These are phyloP conservation scores for Cherax destructor DNA, from an alignment of 1,140 invertebrate genomes.

Conservation along the genomic window DNA sequence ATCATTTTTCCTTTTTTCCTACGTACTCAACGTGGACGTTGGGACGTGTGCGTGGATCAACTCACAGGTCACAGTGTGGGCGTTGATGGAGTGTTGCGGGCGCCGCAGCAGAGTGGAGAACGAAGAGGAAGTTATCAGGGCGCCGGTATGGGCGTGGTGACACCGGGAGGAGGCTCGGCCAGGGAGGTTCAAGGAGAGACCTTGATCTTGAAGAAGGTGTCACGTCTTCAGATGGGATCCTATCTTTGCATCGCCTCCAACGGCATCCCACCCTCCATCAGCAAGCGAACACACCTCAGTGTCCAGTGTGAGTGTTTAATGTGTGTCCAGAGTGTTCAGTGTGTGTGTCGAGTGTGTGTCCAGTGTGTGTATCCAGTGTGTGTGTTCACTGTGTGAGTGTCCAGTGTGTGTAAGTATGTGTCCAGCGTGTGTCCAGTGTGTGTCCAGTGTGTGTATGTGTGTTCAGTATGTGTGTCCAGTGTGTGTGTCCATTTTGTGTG, in stretches of 20 bases:
- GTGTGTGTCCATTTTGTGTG: too few relatives aligned
- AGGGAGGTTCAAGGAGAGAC: slow-evolving; percentile 84
- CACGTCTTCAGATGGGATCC: slow-evolving; percentile 89
- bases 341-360: too few relatives aligned
- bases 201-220: slow-evolving; percentile 84
- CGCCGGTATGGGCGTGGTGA: neutral
- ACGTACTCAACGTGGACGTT: neutral
- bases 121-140: neutral
- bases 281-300: slow-evolving; percentile 88
- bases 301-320: slow-evolving; percentile 88
- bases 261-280: slow-evolving; percentile 91
- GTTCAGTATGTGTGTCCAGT: too few relatives aligned
- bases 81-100: neutral
- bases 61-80: neutral
- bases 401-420: too few relatives aligned
- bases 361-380: too few relatives aligned
- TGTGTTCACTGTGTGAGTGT: too few relatives aligned
- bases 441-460: too few relatives aligned
- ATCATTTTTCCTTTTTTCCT: too few relatives aligned
- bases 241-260: slow-evolving; percentile 92
- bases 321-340: too few relatives aligned
- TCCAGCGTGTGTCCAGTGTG: too few relatives aligned
- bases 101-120: neutral
- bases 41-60: neutral
- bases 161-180: slow-evolving; percentile 37